Evolutionary conservation across 30 jellyfish, hydroid and myxozoan genomes (phyloP), one percentile per base, ranked within the genome.

Genomic region (Phacellophora camtschatica): DNA sequence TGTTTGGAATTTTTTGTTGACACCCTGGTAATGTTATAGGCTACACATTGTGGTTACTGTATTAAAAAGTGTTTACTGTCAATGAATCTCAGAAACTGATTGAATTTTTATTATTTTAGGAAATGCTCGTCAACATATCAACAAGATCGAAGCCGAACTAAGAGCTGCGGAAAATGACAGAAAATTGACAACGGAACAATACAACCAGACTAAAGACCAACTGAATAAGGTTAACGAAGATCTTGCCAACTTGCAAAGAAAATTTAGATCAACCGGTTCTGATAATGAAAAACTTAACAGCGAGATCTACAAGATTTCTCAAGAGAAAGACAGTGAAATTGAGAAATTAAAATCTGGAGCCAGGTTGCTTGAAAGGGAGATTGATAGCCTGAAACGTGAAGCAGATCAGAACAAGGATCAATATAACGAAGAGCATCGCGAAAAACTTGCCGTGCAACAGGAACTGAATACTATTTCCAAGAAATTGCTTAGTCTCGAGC

Each of bases 321-420:
- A 92, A 30, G 98, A 92, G 70, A 86, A 85, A 56, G 98, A 86
- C 59, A 86, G 97, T 43, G 98, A 92, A 42, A 81, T 87, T 23
- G 98, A 92, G 69, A 92, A 84, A 34, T 73, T 85, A 74, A 86
- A 41, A 56, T 77, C 97, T 12, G 74, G 64, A 63, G n/a, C 81
- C 49, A 81, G 97, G 34, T 28, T 81, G 71, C 85, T 86, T 16
- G 98, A 92, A 68, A 41, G 97, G 18, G 98, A 92, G 83, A 66
- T 78, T 27, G 97, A 92, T 16, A 72, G 85, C 29, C 58, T 70
- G 69, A 81, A 78, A 67, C 88, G 87, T 1, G 96, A 86, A 37
- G 79, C 77, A 16, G 86, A 66, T 4, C 97, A 85, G 50, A 86
- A 58, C 56, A 76, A 86, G 46, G 89, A 65, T 11, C 90, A 71